Evolutionary conservation across 2,113 vertebrate genomes (phyloP).

Genomic region (Colinus virginianus): DNA sequence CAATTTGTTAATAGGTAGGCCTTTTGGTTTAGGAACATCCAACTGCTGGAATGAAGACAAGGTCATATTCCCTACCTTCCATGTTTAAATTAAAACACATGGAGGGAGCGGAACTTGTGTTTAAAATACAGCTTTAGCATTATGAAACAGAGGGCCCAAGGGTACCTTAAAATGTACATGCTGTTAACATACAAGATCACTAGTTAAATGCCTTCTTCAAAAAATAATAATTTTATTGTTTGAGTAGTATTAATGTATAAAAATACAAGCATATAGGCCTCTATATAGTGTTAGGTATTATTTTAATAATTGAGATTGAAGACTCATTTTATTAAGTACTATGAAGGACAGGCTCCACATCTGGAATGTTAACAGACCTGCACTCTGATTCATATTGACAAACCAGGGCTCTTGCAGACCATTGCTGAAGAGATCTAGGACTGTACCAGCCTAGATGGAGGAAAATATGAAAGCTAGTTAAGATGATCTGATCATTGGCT

Average conservation of each 20-base stretch:
- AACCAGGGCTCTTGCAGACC: neutral
- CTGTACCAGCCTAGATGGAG: neutral
- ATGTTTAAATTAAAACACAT: constrained; percentile 33
- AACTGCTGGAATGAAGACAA: neutral
- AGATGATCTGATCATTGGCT: neutral
- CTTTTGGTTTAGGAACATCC: constrained; percentile 5
- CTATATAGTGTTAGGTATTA: neutral
- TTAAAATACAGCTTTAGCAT: neutral
- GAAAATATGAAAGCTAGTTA: neutral
- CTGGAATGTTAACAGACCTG: neutral
- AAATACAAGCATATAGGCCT: neutral
- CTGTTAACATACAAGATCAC: neutral
- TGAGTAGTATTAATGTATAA: neutral
- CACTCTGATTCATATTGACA: neutral
- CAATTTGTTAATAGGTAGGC: neutral
- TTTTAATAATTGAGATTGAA: neutral
- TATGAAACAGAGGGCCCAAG: neutral
- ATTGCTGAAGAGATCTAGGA: neutral
- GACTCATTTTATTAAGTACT: neutral
- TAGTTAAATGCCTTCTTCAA: neutral
- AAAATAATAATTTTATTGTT: neutral
- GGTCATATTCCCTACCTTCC: neutral
- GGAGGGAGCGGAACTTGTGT: neutral
- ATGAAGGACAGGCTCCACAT: neutral
- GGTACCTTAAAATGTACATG: neutral